These are phyloP conservation scores for Schizaphis graminum DNA, from an alignment of 2,888 invertebrate species.

Conservation along the genomic window DNA sequence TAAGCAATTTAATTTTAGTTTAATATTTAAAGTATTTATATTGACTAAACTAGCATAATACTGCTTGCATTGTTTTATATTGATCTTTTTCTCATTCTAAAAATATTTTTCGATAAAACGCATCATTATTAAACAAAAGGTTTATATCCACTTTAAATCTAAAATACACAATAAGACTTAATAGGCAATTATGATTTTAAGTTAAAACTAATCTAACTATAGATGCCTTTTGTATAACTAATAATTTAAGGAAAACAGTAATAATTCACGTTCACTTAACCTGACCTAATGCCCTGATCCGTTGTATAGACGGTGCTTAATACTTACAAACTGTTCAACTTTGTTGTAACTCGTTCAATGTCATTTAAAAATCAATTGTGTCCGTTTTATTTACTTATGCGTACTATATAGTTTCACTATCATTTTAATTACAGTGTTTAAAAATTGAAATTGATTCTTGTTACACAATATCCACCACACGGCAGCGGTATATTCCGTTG, in stretches of 20 bases:
- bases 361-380: constrained; percentile 35
- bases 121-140: background rate
- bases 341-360: constrained; percentile 32
- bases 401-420: constrained; percentile 40
- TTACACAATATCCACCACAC: constrained; percentile 51
- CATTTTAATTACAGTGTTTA: constrained; percentile 48
- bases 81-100: background rate
- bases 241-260: background rate
- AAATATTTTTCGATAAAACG: background rate
- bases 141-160: background rate
- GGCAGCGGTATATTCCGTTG: constrained; percentile 35
- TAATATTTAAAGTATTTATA: background rate
- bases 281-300: background rate
- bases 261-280: background rate
- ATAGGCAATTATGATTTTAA: background rate
- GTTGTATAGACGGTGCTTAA: background rate
- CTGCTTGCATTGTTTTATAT: background rate
- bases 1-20: background rate
- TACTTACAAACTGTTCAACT: background rate
- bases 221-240: background rate
- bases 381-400: background rate
- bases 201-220: background rate
- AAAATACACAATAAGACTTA: background rate
- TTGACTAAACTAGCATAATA: background rate
- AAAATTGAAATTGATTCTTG: constrained; percentile 50